Conservation (phyloP, 2,797 vertebrate species). For the Gobio occitaniae region DNA sequence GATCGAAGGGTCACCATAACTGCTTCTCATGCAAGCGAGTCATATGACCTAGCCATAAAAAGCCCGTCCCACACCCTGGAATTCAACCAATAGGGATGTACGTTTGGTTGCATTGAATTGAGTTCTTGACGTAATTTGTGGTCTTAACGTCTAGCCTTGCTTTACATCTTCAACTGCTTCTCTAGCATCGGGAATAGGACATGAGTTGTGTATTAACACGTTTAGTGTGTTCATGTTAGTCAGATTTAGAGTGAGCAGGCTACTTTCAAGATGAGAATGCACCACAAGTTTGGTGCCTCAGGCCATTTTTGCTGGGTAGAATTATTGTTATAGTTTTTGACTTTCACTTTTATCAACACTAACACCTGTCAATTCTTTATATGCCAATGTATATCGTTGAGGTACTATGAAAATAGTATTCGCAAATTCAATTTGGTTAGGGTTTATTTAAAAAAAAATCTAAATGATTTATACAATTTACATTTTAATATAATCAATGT, state of each 20-base stretch:
- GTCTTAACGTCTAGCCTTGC: not conserved
- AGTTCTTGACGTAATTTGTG: not conserved
- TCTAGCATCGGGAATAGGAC: not conserved
- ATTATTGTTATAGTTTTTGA: not conserved
- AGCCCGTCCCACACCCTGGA: not conserved
- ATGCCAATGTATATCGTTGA: too few relatives aligned
- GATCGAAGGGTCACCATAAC: conserved; percentile 41
- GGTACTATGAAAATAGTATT: too few relatives aligned
- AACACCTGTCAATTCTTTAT: not conserved
- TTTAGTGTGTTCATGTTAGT: not conserved
- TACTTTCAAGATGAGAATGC: not conserved
- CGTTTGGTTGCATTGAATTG: not conserved
- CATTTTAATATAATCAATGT: too few relatives aligned
- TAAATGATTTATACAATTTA: too few relatives aligned
- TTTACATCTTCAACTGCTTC: not conserved
- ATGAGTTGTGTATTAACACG: not conserved
- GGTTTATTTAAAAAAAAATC: too few relatives aligned
- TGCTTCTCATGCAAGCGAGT: conserved; percentile 15
- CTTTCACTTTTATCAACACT: not conserved
- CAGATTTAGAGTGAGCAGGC: not conserved
- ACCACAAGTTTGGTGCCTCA: not conserved
- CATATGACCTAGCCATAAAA: conserved; percentile 28
- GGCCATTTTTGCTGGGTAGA: not conserved
- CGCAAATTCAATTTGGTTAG: too few relatives aligned
- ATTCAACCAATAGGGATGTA: not conserved